phyloP scores from a whole-genome alignment of 1,140 invertebrate species.

The Neodiprion virginianus region DNA sequence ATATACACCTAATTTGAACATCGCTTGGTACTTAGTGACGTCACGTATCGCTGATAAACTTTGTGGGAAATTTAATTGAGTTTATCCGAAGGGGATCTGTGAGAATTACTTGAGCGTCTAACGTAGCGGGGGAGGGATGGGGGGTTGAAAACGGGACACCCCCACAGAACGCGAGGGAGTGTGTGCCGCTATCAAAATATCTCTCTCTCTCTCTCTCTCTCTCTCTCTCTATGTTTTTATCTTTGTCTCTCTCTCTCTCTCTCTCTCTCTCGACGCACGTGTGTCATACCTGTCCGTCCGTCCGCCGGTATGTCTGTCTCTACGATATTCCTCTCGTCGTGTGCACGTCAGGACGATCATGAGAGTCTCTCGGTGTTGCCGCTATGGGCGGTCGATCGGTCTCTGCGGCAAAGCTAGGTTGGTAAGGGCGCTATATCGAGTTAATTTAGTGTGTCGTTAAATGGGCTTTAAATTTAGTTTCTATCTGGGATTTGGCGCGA shows the following conservation, averaged over 20 bases:
- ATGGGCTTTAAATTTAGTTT: no score
- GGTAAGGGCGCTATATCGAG: no score
- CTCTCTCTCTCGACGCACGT: neutral
- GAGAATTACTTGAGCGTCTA: neutral
- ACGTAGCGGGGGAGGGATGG: neutral
- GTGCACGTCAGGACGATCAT: neutral
- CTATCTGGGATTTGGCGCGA: no score
- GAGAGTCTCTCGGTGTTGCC: no score
- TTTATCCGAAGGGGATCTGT: constrained; percentile 4
- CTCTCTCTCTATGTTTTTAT: neutral
- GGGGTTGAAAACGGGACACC: neutral
- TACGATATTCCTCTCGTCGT: neutral
- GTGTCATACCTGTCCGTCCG: neutral
- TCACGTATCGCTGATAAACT: constrained; percentile 9
- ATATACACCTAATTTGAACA: no score
- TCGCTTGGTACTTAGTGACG: neutral
- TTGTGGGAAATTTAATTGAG: constrained; percentile 9
- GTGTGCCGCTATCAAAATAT: neutral
- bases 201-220: no score
- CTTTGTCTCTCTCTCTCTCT: neutral
- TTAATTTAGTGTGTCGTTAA: no score
- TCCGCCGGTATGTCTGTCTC: neutral
- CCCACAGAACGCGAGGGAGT: neutral
- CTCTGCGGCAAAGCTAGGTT: no score
- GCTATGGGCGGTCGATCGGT: no score